Percentiles rank a stretch among this genome's conserved stretches.
Evolutionary conservation across 2,113 vertebrate species (phyloP).

Genomic region (Xiphophorus hellerii): DNA sequence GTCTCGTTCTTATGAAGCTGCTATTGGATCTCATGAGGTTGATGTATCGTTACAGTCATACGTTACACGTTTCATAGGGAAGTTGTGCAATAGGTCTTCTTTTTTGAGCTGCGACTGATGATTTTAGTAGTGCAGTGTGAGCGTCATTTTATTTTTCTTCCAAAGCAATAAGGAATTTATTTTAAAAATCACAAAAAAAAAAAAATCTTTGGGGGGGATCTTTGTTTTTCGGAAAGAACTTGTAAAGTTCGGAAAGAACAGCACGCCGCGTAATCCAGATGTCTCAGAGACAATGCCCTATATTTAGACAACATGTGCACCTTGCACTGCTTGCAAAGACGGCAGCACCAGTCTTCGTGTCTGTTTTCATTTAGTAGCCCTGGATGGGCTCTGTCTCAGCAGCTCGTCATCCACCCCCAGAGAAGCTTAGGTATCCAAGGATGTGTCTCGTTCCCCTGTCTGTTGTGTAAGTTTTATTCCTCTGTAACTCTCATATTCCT

Average conservation of each 20-base stretch:
- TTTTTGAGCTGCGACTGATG: neutral
- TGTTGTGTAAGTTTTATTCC: constrained; percentile 71
- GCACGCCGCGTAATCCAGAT: constrained; percentile 21
- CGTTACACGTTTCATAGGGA: neutral
- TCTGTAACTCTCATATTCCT: constrained; percentile 67
- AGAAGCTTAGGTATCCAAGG: constrained; percentile 47
- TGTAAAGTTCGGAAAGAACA: constrained; percentile 1
- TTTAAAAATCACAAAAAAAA: neutral
- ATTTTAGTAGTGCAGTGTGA: neutral
- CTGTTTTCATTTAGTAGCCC: constrained; percentile 52
- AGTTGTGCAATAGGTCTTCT: neutral
- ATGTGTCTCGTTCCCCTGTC: constrained; percentile 69
- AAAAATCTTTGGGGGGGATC: neutral
- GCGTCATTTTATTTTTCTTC: neutral
- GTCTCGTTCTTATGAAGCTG: neutral
- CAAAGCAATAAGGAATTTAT: neutral
- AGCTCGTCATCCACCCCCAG: constrained; percentile 39
- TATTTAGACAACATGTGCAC: constrained; percentile 27
- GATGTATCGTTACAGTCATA: neutral
- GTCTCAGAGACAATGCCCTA: constrained; percentile 20
- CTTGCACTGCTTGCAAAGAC: constrained; percentile 30
- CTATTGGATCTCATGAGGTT: neutral
- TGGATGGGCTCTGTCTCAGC: constrained; percentile 36
- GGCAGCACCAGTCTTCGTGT: constrained; percentile 23
- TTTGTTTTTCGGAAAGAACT: neutral